phyloP scores from a whole-genome alignment of 2,888 invertebrate genomes.

The Xanthostigma xanthostigma region DNA sequence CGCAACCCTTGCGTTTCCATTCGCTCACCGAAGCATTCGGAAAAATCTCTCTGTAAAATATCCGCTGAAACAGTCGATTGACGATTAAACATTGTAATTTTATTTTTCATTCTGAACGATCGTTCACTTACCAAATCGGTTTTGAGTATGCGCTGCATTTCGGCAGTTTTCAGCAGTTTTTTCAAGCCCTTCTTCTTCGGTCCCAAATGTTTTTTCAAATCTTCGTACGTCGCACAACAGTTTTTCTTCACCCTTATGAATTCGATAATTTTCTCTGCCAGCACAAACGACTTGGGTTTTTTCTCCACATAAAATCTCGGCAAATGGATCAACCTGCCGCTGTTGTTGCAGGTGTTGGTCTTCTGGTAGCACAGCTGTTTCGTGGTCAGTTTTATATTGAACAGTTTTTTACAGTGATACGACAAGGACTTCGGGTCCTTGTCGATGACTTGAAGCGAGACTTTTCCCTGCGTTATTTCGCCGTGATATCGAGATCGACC shows the following conservation, averaged over 20 bases:
- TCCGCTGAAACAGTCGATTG: slow-evolving; percentile 21
- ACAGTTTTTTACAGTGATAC: slow-evolving; percentile 46
- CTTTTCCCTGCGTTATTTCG: slow-evolving; percentile 49
- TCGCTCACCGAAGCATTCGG: slow-evolving; percentile 37
- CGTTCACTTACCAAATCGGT: slow-evolving; percentile 30
- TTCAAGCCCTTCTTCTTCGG: slow-evolving; percentile 25
- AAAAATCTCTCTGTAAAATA: slow-evolving; percentile 38
- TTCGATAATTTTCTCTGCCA: slow-evolving; percentile 38
- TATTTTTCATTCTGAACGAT: not conserved
- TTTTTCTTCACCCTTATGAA: slow-evolving; percentile 37
- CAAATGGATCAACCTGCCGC: slow-evolving; percentile 41
- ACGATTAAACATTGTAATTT: not conserved
- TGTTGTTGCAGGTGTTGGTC: slow-evolving; percentile 25
- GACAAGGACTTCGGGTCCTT: slow-evolving; percentile 47
- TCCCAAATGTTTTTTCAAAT: slow-evolving; percentile 32
- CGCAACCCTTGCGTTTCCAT: slow-evolving; percentile 32
- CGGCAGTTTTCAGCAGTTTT: slow-evolving; percentile 35
- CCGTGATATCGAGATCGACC: slow-evolving; percentile 55
- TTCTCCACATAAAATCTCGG: slow-evolving; percentile 43
- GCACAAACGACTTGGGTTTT: slow-evolving; percentile 34
- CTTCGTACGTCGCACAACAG: slow-evolving; percentile 33
- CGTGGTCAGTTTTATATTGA: slow-evolving; percentile 38
- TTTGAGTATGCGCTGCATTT: slow-evolving; percentile 36
- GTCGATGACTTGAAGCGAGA: slow-evolving; percentile 34
- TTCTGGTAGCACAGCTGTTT: slow-evolving; percentile 37